A percentile compares a stretch with the other conserved stretches of the same genome.
Conservation (phyloP, 2,797 vertebrate species). For the Muscicapa striata region DNA sequence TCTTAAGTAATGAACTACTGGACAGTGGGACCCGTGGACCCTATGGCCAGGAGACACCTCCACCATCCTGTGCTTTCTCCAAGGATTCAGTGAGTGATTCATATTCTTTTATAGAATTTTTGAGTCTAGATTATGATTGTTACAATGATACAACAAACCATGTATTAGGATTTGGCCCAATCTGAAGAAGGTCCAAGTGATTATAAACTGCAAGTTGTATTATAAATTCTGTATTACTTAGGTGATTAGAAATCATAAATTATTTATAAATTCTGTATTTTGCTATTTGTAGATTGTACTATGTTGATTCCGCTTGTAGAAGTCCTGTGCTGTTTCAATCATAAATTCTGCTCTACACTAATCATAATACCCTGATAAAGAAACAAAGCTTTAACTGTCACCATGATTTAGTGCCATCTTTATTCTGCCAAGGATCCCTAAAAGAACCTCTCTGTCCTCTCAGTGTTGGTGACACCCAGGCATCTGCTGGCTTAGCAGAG, state of each 20-base stretch:
- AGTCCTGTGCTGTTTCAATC: neutral
- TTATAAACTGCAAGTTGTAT: neutral
- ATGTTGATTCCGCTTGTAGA: neutral
- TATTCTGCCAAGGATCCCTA: neutral
- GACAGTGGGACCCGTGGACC: neutral
- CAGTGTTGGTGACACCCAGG: neutral
- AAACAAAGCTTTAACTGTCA: neutral
- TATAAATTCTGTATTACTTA: neutral
- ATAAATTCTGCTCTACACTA: neutral
- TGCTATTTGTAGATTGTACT: neutral
- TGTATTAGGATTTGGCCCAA: neutral
- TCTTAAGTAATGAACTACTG: neutral
- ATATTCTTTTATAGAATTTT: neutral
- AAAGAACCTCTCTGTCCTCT: neutral
- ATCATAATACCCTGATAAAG: neutral
- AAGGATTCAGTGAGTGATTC: neutral
- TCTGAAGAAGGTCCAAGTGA: neutral
- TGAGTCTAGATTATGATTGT: neutral
- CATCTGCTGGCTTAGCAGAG: neutral
- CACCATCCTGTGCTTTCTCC: neutral
- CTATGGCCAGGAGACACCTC: neutral
- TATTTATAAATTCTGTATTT: neutral
- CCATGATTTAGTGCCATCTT: neutral
- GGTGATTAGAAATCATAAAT: neutral
- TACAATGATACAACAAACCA: neutral